phyloP scores from a whole-genome alignment of 2,113 vertebrate genomes.

The Salvelinus namaycush region DNA sequence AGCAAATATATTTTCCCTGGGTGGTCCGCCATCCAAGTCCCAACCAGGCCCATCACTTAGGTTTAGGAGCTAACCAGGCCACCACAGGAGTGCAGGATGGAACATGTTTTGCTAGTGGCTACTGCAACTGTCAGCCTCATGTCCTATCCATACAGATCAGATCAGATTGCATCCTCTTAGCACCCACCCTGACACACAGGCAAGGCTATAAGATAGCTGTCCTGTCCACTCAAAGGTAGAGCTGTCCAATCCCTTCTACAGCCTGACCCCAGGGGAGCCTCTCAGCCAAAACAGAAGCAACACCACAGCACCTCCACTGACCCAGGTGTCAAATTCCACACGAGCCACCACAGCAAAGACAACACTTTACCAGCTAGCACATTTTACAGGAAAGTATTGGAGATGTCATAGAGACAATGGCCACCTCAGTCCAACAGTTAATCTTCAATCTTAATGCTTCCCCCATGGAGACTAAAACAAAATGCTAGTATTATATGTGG shows the following conservation, averaged over 20 bases:
- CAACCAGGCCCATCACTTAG: background rate
- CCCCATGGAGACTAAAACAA: background rate
- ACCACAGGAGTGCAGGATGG: background rate
- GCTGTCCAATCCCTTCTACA: slow-evolving; percentile 71
- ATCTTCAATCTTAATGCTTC: background rate
- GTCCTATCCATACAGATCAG: slow-evolving; percentile 19
- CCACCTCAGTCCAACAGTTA: background rate
- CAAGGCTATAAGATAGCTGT: slow-evolving; percentile 58
- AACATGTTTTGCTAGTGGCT: too few relatives aligned
- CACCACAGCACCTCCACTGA: slow-evolving; percentile 60
- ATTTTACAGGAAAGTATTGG: slow-evolving; percentile 32
- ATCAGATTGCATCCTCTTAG: slow-evolving; percentile 71
- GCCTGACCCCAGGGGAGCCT: slow-evolving; percentile 61
- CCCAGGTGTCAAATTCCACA: slow-evolving; percentile 64
- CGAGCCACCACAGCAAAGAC: slow-evolving; percentile 39
- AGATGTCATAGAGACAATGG: background rate
- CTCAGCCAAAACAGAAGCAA: slow-evolving; percentile 63
- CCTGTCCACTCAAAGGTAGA: slow-evolving; percentile 69
- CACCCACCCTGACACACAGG: slow-evolving; percentile 40
- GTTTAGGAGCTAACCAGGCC: background rate
- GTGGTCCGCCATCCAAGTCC: background rate
- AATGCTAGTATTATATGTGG: background rate
- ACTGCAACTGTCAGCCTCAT: background rate
- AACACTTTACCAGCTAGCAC: background rate
- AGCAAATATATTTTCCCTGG: slow-evolving; percentile 2